Base-by-base conservation (phyloP, 1,140 invertebrate genomes). In the Calycopis cecrops region DNA sequence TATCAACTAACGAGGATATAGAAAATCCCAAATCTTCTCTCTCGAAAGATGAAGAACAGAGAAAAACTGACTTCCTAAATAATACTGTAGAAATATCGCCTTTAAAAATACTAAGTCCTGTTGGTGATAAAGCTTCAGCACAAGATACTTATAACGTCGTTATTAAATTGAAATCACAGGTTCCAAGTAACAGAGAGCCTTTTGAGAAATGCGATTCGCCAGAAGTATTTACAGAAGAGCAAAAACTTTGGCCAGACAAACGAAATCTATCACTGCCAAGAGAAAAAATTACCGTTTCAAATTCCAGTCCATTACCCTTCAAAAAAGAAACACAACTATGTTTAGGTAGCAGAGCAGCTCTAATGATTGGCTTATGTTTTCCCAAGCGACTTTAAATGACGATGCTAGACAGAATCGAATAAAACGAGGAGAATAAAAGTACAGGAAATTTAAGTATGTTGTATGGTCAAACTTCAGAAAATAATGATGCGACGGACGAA, bases 341-440 rank as follows among this genome's bases (percentile, higher is more conserved):
- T n/a, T n/a, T n/a, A n/a, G n/a, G n/a, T n/a, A n/a, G n/a, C n/a
- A n/a, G n/a, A n/a, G n/a, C n/a, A n/a, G 89, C 87, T 9, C 87
- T 88, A 72, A 88, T 89, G 85, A 57, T 89, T 48, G 80, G 74
- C 1, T 54, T 88, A 11, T 88, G 87, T 57, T 78, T 85, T 16
- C 71, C 78, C 28, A 70, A 83, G 55, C 73, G 61, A 59, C 48
- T 75, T 12, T 66, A 76, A n/a, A n/a, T n/a, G n/a, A n/a, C n/a
- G n/a, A n/a, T n/a, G 47, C 66, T 72, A n/a, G 61, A n/a, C n/a
- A n/a, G 63, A 14, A 60, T 54, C 52, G 12, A 51, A n/a, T 76
- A 82, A 14, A 75, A 68, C 65, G 21, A 34, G n/a, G n/a, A n/a
- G n/a, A n/a, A n/a, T n/a, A n/a, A n/a, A n/a, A n/a, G n/a, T n/a